Conservation (phyloP, 2,113 vertebrate genomes). For the Alectura lathami region DNA sequence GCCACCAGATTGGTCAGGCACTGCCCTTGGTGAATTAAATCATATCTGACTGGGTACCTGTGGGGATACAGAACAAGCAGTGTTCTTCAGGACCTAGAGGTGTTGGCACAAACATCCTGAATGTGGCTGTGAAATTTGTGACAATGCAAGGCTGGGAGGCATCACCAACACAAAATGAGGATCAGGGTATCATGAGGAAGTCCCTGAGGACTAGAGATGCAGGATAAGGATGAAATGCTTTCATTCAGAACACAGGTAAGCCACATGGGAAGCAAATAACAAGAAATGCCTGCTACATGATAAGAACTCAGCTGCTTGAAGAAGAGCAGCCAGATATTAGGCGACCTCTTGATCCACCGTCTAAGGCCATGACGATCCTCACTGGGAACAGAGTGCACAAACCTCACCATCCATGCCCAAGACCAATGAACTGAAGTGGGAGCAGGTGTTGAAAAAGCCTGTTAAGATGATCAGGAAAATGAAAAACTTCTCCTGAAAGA, state of each 20-base stretch:
- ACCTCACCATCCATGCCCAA: not conserved
- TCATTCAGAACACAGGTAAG: not conserved
- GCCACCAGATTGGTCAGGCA: not conserved
- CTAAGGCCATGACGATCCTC: not conserved
- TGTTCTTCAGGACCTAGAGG: not conserved
- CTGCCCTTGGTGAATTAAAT: too few relatives aligned
- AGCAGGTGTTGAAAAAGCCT: not conserved
- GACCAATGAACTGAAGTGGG: not conserved
- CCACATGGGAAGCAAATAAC: not conserved
- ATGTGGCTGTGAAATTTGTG: not conserved
- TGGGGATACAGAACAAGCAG: not conserved
- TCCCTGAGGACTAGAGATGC: not conserved
- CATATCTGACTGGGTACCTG: not conserved
- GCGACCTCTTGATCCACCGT: not conserved
- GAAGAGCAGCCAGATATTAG: not conserved
- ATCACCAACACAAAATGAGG: not conserved
- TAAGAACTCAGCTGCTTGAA: not conserved
- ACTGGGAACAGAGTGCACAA: not conserved
- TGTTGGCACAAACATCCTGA: not conserved
- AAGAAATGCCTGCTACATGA: not conserved
- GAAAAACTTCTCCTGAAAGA: not conserved
- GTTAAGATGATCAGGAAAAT: not conserved
- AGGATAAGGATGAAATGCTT: not conserved
- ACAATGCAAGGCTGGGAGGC: not conserved
- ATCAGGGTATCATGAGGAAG: not conserved